Conservation (phyloP, 1,140 invertebrate species). For the Brachionus calyciflorus region DNA sequence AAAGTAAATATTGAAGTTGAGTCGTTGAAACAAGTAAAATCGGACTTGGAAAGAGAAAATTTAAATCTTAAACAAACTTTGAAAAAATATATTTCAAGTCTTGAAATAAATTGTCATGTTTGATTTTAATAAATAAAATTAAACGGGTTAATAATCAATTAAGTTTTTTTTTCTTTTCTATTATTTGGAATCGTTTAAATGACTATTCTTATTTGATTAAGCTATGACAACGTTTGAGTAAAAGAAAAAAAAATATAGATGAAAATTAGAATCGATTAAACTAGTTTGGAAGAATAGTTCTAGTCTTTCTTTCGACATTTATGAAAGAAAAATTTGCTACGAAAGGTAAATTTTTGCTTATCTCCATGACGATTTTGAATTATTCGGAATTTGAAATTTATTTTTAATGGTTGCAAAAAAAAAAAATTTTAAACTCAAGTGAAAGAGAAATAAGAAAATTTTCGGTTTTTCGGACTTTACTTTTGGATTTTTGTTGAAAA, state of each 20-base stretch:
- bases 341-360: slow-evolving; percentile 37
- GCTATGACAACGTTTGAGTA: slow-evolving; percentile 35
- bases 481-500: no score
- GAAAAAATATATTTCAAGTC: slow-evolving; percentile 31
- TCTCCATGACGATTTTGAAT: slow-evolving; percentile 32
- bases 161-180: background rate
- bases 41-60: background rate
- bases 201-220: background rate
- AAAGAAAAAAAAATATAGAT: slow-evolving; percentile 25
- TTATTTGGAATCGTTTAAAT: background rate
- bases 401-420: slow-evolving; percentile 16
- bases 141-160: no score
- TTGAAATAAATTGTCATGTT: slow-evolving; percentile 4
- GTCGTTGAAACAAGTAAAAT: background rate
- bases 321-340: slow-evolving; percentile 1
- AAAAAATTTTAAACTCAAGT: background rate
- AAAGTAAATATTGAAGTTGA: slow-evolving; percentile 5
- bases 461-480: slow-evolving; percentile 4
- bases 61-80: background rate
- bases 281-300: no score
- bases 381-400: slow-evolving; percentile 25
- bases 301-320: background rate
- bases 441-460: slow-evolving; percentile 1
- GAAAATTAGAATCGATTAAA: background rate
- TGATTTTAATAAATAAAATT: no score